Evolutionary conservation across 2,113 vertebrate genomes (phyloP), one percentile per base, ranked within the genome.

Genomic region (Canis aureus): DNA sequence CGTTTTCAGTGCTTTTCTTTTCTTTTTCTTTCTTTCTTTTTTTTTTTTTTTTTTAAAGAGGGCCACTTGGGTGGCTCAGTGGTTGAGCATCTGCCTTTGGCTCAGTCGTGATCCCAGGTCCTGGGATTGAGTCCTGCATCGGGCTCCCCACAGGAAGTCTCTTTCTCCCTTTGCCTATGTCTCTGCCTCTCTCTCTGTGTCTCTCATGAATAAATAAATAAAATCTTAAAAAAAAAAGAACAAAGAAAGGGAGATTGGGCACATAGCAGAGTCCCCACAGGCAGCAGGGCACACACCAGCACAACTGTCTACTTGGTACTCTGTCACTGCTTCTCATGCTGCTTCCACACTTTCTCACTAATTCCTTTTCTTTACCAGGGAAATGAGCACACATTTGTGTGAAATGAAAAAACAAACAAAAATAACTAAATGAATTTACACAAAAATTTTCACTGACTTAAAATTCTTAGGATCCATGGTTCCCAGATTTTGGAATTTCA

Each of bases 271-370:
- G 29, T 32, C 53, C 19, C 29, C 1, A 0, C 27, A 12, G 0
- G 2, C 11, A 20, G 16, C 32, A 29, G 38, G 38, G 3, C 0
- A 22, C 1, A 11, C 0, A 35, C 20, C 2, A 0, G 6, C 55
- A 1, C 27, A 25, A 5, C 0, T 0, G 43, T 3, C 11, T 22
- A n/a, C 11, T 73, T 10, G 0, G 43, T 3, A 12, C 0, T 4
- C n/a, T 32, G 59, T 17, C 59, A 3, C 2, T 49, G 27, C 25
- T 51, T 38, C 11, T 79, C 25, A 23, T n/a, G 20, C 60, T 13
- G 0, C 8, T 12, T 51, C n/a, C 76, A 25, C 2, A 5, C 16
- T 66, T 35, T 25, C 35, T 73, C n/a, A 51, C 11, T 19, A 35
- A 74, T 32, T 76, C 20, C 6, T 11, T 67, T 64, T 60, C 29